Base-by-base conservation (phyloP, 2,113 vertebrate species). In the Syrrhaptes paradoxus region DNA sequence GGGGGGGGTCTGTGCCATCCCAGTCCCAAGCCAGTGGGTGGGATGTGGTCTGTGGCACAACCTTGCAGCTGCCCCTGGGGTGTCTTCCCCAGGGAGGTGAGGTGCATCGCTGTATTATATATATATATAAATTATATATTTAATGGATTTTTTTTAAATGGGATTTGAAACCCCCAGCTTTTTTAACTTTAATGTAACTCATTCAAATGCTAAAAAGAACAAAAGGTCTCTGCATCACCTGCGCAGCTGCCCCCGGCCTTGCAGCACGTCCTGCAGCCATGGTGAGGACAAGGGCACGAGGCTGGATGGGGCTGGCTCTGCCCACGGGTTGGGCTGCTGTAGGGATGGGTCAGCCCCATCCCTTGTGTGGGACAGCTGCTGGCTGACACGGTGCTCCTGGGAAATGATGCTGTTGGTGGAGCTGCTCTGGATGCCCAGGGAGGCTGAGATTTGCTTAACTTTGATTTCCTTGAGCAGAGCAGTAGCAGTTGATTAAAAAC, bases 311-410 rank as follows among this genome's bases (percentile, higher is more conserved):
- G 16, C 62, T 8, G 46, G 65, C 24, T 2, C 41, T 19, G 75
- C 14, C 17, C 13, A 2, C 13, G 9, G 73, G 62, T 15, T 13
- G 14, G 21, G 54, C 13, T 52, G 73, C 54, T 9, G 26, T 6
- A 4, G 0, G 5, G 49, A 8, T 4, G 4, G 3, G 12, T 6
- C 22, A 5, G 52, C 62, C 31, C 4, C 0, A 8, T n/a, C 2
- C 51, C 26, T 41, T 3, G 2, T 4, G 3, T 4, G 18, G 14
- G 24, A 20, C 1, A 2, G 38, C 38, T 38, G 55, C 78, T 49
- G 78, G 13, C 41, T 20, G 4, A 7, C 18, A 9, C 6, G 1
- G 8, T 3, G 54, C 26, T 43, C 51, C 38, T 3, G 4, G 54
- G 29, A 29, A 16, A 5, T 1, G 12, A 8, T 15, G 26, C 65